These are phyloP conservation scores for Danionella dracula DNA, from an alignment of 2,797 vertebrate genomes.

Conservation along the genomic window DNA sequence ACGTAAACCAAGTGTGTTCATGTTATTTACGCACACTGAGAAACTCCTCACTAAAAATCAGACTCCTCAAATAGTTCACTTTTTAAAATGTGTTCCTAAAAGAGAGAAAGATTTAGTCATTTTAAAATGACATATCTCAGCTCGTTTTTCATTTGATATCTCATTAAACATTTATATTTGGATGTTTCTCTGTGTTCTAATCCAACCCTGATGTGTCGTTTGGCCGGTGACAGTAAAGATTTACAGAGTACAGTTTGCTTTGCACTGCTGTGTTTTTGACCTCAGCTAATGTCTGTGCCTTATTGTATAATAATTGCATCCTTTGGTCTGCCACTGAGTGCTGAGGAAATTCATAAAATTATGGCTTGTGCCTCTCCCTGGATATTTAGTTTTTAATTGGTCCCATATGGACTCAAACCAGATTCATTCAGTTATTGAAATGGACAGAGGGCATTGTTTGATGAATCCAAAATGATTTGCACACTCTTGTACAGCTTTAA, in stretches of 20 bases:
- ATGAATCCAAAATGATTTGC: constrained; percentile 20
- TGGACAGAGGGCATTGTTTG: constrained; percentile 36
- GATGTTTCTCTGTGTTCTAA: constrained; percentile 35
- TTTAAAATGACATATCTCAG: too few species aligned
- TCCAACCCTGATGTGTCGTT: constrained; percentile 25
- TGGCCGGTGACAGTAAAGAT: constrained; percentile 37
- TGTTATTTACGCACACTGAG: too few species aligned
- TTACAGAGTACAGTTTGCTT: constrained; percentile 41
- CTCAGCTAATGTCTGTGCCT: constrained; percentile 43
- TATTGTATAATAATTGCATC: constrained; percentile 52
- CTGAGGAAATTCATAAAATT: constrained; percentile 52
- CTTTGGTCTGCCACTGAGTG: constrained; percentile 46
- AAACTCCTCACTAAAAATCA: too few species aligned
- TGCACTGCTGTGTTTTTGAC: constrained; percentile 49
- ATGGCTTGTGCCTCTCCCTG: constrained; percentile 14
- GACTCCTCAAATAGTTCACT: too few species aligned
- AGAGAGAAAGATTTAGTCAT: too few species aligned
- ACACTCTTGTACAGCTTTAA: background rate
- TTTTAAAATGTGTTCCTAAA: too few species aligned
- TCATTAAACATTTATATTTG: constrained; percentile 45
- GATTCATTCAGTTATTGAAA: constrained; percentile 37
- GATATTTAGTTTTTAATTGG: constrained; percentile 55
- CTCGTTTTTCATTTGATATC: constrained; percentile 41
- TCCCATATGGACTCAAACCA: constrained; percentile 52
- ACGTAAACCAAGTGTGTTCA: too few species aligned